Conservation (phyloP, 2,113 vertebrate genomes). For the Baryphthengus martii region DNA sequence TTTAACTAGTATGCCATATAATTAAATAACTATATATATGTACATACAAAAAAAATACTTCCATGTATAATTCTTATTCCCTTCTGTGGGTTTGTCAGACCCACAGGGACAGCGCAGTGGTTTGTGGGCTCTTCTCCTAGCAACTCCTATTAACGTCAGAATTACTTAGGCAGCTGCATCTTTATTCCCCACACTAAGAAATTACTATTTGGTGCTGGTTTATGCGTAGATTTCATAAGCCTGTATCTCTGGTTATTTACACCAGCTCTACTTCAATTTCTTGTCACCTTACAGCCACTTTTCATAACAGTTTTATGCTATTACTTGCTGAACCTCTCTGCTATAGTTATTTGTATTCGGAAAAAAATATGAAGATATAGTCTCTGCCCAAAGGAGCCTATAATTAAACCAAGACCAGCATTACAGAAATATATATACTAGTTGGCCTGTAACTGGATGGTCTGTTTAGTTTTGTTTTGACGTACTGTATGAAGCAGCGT, state of each 20-base stretch:
- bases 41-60: background rate
- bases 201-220: background rate
- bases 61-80: background rate
- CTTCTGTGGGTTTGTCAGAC: conserved; percentile 9
- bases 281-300: background rate
- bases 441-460: conserved; percentile 8
- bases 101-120: background rate
- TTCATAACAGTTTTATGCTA: background rate
- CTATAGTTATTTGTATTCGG: background rate
- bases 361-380: background rate
- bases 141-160: conserved; percentile 1
- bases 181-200: background rate
- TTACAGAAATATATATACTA: background rate
- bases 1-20: conserved; percentile 13
- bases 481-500: background rate
- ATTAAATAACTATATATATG: conserved; percentile 6
- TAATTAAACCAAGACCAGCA: conserved; percentile 23
- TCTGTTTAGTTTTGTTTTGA: conserved; percentile 61
- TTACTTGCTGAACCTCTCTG: background rate
- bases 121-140: conserved; percentile 23
- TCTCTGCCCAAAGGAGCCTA: background rate
- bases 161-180: background rate
- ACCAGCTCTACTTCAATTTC: background rate
- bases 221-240: background rate
- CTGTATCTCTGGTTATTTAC: background rate